Conservation (phyloP, 1,140 invertebrate species). For the Drosophila bipectinata region DNA sequence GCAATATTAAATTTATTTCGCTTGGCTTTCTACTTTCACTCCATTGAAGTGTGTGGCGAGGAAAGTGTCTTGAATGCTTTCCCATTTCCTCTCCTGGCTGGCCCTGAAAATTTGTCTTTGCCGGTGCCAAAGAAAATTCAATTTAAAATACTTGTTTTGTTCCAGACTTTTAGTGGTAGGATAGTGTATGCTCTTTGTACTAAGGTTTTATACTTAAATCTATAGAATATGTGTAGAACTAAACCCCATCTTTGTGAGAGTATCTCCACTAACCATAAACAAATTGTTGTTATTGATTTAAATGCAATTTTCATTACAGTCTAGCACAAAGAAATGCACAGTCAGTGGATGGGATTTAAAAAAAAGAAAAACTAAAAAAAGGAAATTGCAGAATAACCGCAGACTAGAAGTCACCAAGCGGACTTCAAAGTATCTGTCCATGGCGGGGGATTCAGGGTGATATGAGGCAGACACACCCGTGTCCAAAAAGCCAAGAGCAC, state of each 20-base stretch:
- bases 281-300: conserved; percentile 36
- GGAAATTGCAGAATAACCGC: conserved; percentile 44
- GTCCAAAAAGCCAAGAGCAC: conserved; percentile 6
- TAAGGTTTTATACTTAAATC: neutral
- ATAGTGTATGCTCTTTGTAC: neutral
- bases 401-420: conserved; percentile 35
- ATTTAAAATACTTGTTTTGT: conserved; percentile 21
- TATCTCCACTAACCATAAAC: neutral
- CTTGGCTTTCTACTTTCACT: conserved; percentile 64
- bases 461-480: conserved; percentile 4
- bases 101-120: conserved; percentile 21
- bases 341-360: conserved; percentile 6
- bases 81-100: conserved; percentile 53
- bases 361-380: conserved; percentile 31
- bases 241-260: neutral
- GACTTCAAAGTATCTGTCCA: conserved; percentile 46
- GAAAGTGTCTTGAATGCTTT: conserved; percentile 55
- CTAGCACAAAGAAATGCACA: conserved; percentile 37
- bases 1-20: conserved; percentile 58
- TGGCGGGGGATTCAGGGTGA: neutral
- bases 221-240: neutral
- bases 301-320: conserved; percentile 33
- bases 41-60: conserved; percentile 7
- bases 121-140: conserved; percentile 50
- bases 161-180: neutral